Base-by-base conservation (phyloP, 2,888 invertebrate species). In the Pseudococcus viburni region DNA sequence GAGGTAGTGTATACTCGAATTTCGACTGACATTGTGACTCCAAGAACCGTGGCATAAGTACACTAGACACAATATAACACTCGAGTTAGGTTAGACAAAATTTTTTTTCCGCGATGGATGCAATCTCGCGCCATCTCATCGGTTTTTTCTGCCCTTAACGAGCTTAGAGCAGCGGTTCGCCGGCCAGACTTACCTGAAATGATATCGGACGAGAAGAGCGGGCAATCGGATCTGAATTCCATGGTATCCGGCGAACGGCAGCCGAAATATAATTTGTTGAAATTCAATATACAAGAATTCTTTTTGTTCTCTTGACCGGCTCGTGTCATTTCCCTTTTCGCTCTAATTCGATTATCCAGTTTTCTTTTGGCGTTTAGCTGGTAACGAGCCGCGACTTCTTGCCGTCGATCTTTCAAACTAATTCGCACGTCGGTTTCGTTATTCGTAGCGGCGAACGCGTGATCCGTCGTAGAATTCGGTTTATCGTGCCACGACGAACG, bases 41-140 rank as follows among this genome's bases (percentile, higher is more conserved):
- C 97, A 97, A 83, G 95, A 94, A 86, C 97, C 97, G 92, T 97
- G 97, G 92, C 97, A 97, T 68, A 96, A 96, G 93, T 97, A 97
- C 89, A 96, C 97, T 96, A 42, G 42, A 92, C 22, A 92, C 92
- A 89, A 90, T 64, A 22, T 22, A 64, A 83, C 51, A 89, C 59
- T 84, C 55, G 26, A 88, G 85, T 26, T 26, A 85, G 22, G 85
- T 26, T 26, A 83, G 22, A 89, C 15, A 85, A 86, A 33, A 22
- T 22, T 64, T 64, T 64, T 64, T 22, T 8, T 59, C 5, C 59
- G n/a, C 17, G 59, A 12, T 51, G 51, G 51, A 15, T 48, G 2
- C 55, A 17, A 48, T 48, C 9, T 48, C 48, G 8, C 42, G 9
- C 42, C 51, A 51, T 51, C 12, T 51, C 12, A 51, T 51, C 9